Percentiles rank a stretch among this genome's conserved stretches.
Conservation (phyloP, 2,888 invertebrate genomes). For the Coleophora deauratella region DNA sequence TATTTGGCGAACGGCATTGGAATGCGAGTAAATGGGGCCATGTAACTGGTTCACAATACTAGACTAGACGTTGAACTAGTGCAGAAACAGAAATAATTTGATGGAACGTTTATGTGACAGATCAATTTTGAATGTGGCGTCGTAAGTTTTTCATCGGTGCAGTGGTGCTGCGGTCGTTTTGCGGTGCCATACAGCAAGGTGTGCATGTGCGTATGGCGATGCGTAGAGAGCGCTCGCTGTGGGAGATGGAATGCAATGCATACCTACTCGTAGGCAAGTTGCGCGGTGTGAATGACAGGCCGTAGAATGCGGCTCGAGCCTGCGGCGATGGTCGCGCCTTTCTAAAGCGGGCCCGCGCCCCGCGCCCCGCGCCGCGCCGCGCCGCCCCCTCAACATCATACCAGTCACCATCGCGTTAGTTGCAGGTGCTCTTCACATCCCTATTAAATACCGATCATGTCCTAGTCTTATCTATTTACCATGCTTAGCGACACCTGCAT, state of each 20-base stretch:
- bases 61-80: constrained; percentile 41
- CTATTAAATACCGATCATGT: constrained; percentile 72
- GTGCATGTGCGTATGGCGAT: constrained; percentile 43
- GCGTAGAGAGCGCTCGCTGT: constrained; percentile 46
- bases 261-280: constrained; percentile 62
- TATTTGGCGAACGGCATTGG: constrained; percentile 43
- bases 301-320: constrained; percentile 73
- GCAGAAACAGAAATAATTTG: constrained; percentile 64
- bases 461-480: constrained; percentile 65
- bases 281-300: constrained; percentile 74
- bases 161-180: constrained; percentile 35
- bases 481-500: constrained; percentile 63
- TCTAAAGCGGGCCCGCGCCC: constrained; percentile 69
- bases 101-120: constrained; percentile 48
- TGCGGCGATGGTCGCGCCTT: constrained; percentile 74
- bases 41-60: constrained; percentile 58
- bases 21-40: constrained; percentile 53
- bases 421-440: constrained; percentile 71
- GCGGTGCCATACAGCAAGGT: constrained; percentile 58
- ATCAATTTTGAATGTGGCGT: constrained; percentile 40
- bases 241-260: constrained; percentile 72
- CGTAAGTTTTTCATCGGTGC: constrained; percentile 10
- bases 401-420: constrained; percentile 43
- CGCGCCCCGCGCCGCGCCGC: no score
- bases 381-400: constrained; percentile 40